These are phyloP conservation scores for Zapus hudsonius DNA, from an alignment of 2,113 vertebrate species.

Conservation along the genomic window DNA sequence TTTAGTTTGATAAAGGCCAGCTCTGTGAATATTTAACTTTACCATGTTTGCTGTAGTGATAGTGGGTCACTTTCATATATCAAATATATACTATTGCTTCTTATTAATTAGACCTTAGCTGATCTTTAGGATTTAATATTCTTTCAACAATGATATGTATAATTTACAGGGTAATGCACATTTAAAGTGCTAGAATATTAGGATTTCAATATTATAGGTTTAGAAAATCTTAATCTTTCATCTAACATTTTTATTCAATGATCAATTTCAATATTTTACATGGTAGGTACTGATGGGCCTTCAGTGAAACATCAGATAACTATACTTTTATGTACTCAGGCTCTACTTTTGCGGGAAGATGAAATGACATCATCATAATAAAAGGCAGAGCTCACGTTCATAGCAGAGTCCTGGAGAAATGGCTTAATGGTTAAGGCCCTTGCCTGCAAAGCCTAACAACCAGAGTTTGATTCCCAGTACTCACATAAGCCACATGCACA, in stretches of 20 bases:
- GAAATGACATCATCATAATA: conserved; percentile 3
- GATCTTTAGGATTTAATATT: conserved; percentile 64
- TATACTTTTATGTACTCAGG: not conserved
- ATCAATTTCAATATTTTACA: not conserved
- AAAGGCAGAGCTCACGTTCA: not conserved
- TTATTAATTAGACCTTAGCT: conserved; percentile 60
- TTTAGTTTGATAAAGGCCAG: conserved; percentile 58
- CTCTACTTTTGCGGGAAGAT: conserved; percentile 3
- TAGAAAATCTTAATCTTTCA: conserved; percentile 16
- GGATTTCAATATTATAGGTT: conserved; percentile 35
- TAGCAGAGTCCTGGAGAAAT: too few species aligned
- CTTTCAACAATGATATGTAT: conserved; percentile 24
- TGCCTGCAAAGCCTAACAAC: too few species aligned
- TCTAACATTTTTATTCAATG: not conserved
- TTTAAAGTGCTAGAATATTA: conserved; percentile 49
- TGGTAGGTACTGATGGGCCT: not conserved
- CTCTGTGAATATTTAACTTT: conserved; percentile 79
- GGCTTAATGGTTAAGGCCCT: too few species aligned
- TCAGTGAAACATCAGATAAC: not conserved
- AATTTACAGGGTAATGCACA: conserved; percentile 31
- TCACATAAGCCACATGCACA: too few species aligned
- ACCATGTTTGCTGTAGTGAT: conserved; percentile 65
- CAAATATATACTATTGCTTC: conserved; percentile 61
- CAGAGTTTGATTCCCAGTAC: too few species aligned
- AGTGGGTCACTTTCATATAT: conserved; percentile 58